Base-by-base conservation (phyloP, 1,140 invertebrate species). In the Hesperophylax magnus region DNA sequence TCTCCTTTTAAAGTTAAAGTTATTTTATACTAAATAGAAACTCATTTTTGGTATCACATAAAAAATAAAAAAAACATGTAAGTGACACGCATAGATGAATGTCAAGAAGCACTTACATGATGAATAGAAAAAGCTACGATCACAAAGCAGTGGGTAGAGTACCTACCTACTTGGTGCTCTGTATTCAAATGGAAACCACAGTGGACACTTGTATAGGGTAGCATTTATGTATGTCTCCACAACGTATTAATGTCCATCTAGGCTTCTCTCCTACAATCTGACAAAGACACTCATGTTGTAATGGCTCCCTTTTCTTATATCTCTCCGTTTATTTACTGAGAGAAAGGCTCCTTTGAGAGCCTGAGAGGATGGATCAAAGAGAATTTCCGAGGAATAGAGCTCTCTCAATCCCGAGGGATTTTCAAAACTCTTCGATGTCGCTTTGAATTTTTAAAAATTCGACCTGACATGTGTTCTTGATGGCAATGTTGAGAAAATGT, bases 211-310 rank as follows among this genome's bases (percentile, higher is more conserved):
- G 39, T 2, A 8, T 47, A 47, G 39, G 39, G 11, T 14, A 47
- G 39, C 39, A 14, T 47, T 47, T 47, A 47, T 47, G 9, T 47
- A 47, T 14, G 22, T 58, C 56, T 18, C 56, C n/a, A 58, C 56
- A 58, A 58, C 22, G 56, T 58, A 58, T 58, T 20, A 58, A 58
- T 47, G 39, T 47, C 11, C 39, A 47, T 14, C 39, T 47, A 47
- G 39, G 27, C 63, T 31, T 34, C 8, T 67, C 9, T 71, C 34
- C 7, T 24, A 52, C 39, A 71, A 52, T 20, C 67, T 71, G 67
- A 71, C 67, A 71, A 22, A 71, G n/a, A 71, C 67, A 71, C 67
- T 52, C 31, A 47, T 71, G 34, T 34, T 47, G 67, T 71, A 71
- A 71, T 71, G 39, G 67, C 34, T 14, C 22, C 67, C 67, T 47